A percentile compares a stretch with the other conserved stretches of the same genome.
phyloP scores from a whole-genome alignment of 1,140 invertebrate genomes.

The Teleogryllus occipitalis region DNA sequence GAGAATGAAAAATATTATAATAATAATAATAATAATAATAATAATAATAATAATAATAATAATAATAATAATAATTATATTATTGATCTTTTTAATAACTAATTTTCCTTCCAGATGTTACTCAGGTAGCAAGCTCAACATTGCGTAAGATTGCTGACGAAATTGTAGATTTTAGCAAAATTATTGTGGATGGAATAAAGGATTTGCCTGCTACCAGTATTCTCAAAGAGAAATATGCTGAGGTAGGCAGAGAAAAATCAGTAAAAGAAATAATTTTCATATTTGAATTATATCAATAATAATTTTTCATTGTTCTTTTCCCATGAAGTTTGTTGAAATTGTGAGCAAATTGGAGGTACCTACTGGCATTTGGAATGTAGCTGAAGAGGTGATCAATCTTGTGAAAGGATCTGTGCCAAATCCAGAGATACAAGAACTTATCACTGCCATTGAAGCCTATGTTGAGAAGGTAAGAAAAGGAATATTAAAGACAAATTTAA shows the following conservation, averaged over 20 bases:
- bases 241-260: constrained; percentile 21
- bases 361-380: constrained; percentile 33
- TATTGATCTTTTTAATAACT: not conserved
- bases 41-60: not conserved
- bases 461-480: constrained; percentile 43
- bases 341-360: constrained; percentile 27
- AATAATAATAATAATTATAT: not conserved
- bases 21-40: not conserved
- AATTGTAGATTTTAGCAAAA: constrained; percentile 34
- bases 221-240: constrained; percentile 30
- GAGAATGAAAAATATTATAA: not conserved
- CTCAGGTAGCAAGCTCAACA: not conserved
- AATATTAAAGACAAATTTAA: no score
- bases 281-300: not conserved
- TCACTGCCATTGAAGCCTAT: constrained; percentile 46
- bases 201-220: constrained; percentile 45
- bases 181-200: constrained; percentile 40
- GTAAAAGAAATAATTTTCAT: not conserved
- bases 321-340: not conserved
- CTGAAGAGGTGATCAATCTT: constrained; percentile 41
- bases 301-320: not conserved
- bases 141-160: constrained; percentile 38
- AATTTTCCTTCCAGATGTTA: not conserved
- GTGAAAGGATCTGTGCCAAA: constrained; percentile 46
- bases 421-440: constrained; percentile 47